Base-by-base conservation (phyloP, 1,140 invertebrate genomes). In the Drosophila pruinosa region DNA sequence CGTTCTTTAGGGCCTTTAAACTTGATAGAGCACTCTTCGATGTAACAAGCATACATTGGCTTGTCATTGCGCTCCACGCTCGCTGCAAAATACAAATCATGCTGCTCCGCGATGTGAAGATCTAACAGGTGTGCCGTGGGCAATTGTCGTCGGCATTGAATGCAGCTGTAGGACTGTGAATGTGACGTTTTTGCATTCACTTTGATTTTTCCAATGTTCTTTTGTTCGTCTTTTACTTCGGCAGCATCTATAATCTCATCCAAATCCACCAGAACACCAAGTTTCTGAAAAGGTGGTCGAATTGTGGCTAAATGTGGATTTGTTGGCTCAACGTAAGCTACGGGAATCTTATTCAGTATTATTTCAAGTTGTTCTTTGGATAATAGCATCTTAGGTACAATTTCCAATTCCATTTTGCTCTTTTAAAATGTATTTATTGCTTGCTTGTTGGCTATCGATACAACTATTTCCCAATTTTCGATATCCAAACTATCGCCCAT, bases 21-120 rank as follows among this genome's bases (percentile, higher is more conserved):
- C 79, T 94, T 94, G 8, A 91, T 63, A 56, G 92, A 72, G 71
- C 95, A 95, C 67, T 94, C 93, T 72, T 94, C 93, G 56, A 95
- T 91, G 63, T 93, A 95, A 85, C 95, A 96, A 63, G 92, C 92
- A 93, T 94, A 92, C 65, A 94, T 94, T 8, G 95, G 93, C 89
- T 94, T 93, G 53, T 92, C 93, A 31, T 93, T 90, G 0, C 94
- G 92, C 75, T 93, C 90, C 1, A 94, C 92, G 39, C 75, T 83
- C 15, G 81, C 82, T 54, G 93, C 92, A 54, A 96, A 96, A 76
- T 94, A 95, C 1, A 93, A 94, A 78, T 96, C 95, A 41, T 96
- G 95, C 0, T 77, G 92, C 76, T 96, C 95, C 62, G 94, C 92
- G 52, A 95, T 90, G 78, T 96, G 95, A 39, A 96, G 91, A 73